Base-by-base conservation (phyloP, 2,113 vertebrate genomes). In the Sceloporus undulatus region DNA sequence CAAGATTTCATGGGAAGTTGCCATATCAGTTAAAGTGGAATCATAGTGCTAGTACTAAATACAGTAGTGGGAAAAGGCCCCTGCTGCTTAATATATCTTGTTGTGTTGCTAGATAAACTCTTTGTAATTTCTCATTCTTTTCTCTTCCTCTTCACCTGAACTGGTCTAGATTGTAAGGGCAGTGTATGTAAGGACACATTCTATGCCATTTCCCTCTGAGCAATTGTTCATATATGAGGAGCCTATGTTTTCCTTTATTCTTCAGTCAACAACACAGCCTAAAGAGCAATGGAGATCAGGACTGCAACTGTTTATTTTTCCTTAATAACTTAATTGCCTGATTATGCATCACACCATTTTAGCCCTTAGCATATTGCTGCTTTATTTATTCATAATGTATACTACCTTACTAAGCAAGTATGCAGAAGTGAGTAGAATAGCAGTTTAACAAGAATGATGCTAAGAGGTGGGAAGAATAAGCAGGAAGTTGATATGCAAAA, bases 261-360 rank as follows among this genome's bases (percentile, higher is more conserved):
- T 82, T 34, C 52, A 68, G 4, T 77, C 62, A 82, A 14, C 62
- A 83, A 68, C 73, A 75, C 23, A 76, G 73, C 73, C 52, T 77
- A 42, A 66, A 83, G 27, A 87, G 40, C 59, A 73, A 76, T 65
- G 79, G 68, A 48, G 25, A 82, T 87, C 70, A 87, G 29, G 80
- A 83, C 42, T 34, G 56, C 23, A 14, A 77, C 42, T 83, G 29
- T 68, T 88, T 77, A 82, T 42, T 70, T 70, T 79, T 40, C 21
- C 85, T 70, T 86, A 78, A 68, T 86, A 77, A 54, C 77, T 42
- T 87, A 80, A 79, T 87, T 86, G 77, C n/a, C 77, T 86, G 65
- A 70, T 86, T 73, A 73, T 71, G 77, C 85, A 87, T 73, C 48
- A 23, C 79, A 65, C 38, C 85, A 87, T 52, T 80, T 80, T 59